Evolutionary conservation across 2,888 invertebrate species (phyloP).

Genomic region (Hydrotaea diabolus): DNA sequence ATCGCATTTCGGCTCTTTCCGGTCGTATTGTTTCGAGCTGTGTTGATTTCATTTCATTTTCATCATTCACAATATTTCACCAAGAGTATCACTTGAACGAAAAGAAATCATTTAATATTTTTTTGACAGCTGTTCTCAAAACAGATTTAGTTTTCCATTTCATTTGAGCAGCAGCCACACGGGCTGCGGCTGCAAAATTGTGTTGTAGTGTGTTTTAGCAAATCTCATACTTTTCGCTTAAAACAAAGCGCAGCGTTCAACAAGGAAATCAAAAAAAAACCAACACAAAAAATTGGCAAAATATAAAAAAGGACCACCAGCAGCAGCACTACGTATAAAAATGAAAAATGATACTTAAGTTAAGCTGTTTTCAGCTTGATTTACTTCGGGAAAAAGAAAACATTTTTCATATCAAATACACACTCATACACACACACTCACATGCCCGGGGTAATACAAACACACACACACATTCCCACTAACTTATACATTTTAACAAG

Average conservation of each 20-base stretch:
- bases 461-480: neutral
- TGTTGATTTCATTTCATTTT: slow-evolving; percentile 8
- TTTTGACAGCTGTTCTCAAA: slow-evolving; percentile 46
- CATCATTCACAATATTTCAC: slow-evolving; percentile 34
- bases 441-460: neutral
- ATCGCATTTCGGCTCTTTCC: neutral
- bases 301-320: slow-evolving; percentile 5
- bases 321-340: slow-evolving; percentile 29
- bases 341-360: slow-evolving; percentile 64
- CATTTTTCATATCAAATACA: slow-evolving; percentile 48
- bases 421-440: neutral
- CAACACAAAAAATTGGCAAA: slow-evolving; percentile 1
- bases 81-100: slow-evolving; percentile 27
- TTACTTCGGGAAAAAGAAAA: slow-evolving; percentile 42
- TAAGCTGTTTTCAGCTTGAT: slow-evolving; percentile 64
- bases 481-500: neutral
- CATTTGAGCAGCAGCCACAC: slow-evolving; percentile 13
- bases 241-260: slow-evolving; percentile 34
- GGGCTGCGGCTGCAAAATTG: neutral
- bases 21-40: neutral
- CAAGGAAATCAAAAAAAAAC: neutral
- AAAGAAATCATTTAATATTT: slow-evolving; percentile 41
- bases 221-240: slow-evolving; percentile 26
- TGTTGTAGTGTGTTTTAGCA: slow-evolving; percentile 15
- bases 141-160: slow-evolving; percentile 46